Evolutionary conservation across 2,113 vertebrate species (phyloP).

Genomic region (Bungarus multicinctus): DNA sequence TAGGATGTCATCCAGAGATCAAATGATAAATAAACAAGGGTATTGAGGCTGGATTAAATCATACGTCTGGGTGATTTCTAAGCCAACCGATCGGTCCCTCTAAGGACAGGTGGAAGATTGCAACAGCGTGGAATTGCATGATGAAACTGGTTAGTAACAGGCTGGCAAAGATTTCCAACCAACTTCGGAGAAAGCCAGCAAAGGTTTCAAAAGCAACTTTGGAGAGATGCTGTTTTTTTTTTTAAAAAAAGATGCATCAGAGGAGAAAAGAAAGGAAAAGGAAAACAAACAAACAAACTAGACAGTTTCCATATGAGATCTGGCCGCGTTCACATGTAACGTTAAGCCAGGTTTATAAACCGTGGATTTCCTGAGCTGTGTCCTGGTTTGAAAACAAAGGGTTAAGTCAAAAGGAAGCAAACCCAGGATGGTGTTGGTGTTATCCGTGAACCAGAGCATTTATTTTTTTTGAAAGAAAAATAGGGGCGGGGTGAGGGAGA

Average conservation of each 20-base stretch:
- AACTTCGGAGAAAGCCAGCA: not conserved
- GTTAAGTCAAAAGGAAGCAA: not conserved
- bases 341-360: not conserved
- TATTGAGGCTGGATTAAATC: conserved; percentile 15
- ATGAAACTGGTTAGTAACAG: not conserved
- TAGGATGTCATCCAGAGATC: not conserved
- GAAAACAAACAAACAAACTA: not conserved
- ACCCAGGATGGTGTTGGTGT: not conserved
- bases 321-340: not conserved
- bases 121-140: accelerated
- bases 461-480: not conserved
- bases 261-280: not conserved
- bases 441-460: not conserved
- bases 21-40: not conserved
- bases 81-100: not conserved
- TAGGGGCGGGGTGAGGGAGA: not conserved
- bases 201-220: not conserved
- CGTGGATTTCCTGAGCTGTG: accelerated
- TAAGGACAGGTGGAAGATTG: not conserved
- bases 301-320: not conserved
- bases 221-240: not conserved
- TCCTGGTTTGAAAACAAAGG: not conserved
- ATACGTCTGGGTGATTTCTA: not conserved
- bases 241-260: not conserved
- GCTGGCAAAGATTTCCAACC: not conserved